phyloP scores from a whole-genome alignment of 2,797 vertebrate species.

The Carcharodon carcharias region DNA sequence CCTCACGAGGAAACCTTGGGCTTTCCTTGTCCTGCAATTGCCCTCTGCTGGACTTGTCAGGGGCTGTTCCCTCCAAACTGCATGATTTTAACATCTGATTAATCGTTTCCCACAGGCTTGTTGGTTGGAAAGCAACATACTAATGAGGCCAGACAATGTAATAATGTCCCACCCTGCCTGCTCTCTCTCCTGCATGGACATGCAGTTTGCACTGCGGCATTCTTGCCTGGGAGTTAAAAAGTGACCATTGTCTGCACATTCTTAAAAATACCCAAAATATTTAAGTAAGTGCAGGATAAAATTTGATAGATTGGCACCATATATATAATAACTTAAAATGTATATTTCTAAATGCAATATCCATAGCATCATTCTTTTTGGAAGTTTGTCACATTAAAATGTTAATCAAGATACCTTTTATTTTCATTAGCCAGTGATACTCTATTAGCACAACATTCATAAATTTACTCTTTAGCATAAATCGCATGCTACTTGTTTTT shows the following conservation, averaged over 20 bases:
- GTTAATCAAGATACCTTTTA: neutral
- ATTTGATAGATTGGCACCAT: neutral
- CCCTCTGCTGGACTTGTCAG: neutral
- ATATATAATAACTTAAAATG: neutral
- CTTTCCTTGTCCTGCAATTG: neutral
- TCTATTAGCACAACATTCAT: neutral
- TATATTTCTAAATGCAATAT: neutral
- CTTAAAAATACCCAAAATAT: neutral
- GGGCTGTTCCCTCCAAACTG: neutral
- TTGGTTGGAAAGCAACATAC: neutral
- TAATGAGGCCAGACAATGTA: neutral
- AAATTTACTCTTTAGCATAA: neutral
- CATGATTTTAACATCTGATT: neutral
- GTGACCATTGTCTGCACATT: neutral
- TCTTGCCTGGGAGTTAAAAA: neutral
- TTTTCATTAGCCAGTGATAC: neutral
- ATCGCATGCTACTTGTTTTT: neutral
- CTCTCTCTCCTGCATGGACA: neutral
- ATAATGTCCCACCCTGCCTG: neutral
- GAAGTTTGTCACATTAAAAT: neutral
- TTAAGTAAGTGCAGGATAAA: neutral
- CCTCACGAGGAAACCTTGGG: neutral
- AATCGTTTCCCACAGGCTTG: neutral
- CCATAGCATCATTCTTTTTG: neutral
- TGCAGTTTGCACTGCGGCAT: neutral